Base-by-base conservation (phyloP, 2,113 vertebrate species). In the Poecilia latipinna region DNA sequence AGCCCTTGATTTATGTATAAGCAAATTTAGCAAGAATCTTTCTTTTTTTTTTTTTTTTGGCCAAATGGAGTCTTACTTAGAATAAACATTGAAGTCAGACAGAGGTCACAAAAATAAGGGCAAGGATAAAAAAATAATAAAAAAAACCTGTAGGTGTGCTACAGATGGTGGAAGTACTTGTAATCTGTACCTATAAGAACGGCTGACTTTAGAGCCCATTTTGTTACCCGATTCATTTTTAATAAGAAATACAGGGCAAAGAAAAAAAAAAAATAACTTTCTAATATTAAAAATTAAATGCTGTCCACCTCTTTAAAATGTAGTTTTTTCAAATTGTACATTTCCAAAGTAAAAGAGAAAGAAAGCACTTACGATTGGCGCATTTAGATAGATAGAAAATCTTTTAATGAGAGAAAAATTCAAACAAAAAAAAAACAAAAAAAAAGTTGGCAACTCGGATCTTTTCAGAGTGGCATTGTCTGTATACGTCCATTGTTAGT, bases 51-150 rank as follows among this genome's bases (percentile, higher is more conserved):
- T 17, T 6, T 51, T 4, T 22, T 4, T 19, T 1, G 8, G 82
- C 65, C 70, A 83, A 88, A 79, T 71, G 28, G 60, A 72, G 70
- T 75, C 65, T 79, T 79, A 71, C 54, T 67, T 77, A 54, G 44
- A 74, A 61, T 28, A 51, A 51, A 26, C 13, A 15, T 78, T 60
- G 19, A 32, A 31, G 10, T 48, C 12, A 44, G 48, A n/a, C 24
- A 15, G 12, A 44, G 54, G 54, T 26, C 37, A 67, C 15, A 57
- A n/a, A 35, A 69, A 28, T 11, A 29, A 44, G 29, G 28, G 31
- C 62, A 44, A 32, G 1, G 26, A 77, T 83, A 33, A 72, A 51
- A 77, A 83, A 26, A 26, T 26, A 26, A 26, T 26, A 26, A 28
- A 28, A 33, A 74, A 51, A 77, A 83, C 3, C 44, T 65, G 72